These are phyloP conservation scores for Tretioscincus oriximinensis DNA, from an alignment of 2,113 vertebrate genomes.

Conservation along the genomic window DNA sequence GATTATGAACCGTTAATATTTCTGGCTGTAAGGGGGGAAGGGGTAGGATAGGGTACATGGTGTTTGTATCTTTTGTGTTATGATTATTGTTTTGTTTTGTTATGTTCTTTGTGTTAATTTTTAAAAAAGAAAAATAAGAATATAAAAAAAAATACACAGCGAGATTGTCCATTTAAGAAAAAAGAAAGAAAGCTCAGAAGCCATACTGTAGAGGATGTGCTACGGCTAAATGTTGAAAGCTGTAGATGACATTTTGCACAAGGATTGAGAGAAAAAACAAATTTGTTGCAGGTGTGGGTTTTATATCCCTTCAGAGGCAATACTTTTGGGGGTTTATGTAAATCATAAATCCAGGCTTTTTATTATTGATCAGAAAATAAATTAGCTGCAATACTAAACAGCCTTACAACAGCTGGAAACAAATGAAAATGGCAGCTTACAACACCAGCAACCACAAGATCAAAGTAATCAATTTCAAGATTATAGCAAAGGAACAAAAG, in stretches of 20 bases:
- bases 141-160: too few relatives aligned
- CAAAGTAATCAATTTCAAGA: constrained; percentile 22
- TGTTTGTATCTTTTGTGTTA: too few relatives aligned
- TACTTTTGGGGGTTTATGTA: constrained; percentile 61
- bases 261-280: constrained; percentile 61
- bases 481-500: background rate
- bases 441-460: constrained; percentile 19
- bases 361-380: constrained; percentile 55
- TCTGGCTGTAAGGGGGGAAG: too few relatives aligned
- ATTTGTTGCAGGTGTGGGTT: constrained; percentile 62
- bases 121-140: too few relatives aligned
- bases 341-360: constrained; percentile 57
- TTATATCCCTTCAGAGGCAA: constrained; percentile 56
- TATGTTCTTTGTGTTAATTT: too few relatives aligned
- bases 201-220: constrained; percentile 40
- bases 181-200: constrained; percentile 43
- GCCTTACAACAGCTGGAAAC: constrained; percentile 51
- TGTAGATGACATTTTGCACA: constrained; percentile 51
- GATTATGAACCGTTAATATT: too few relatives aligned
- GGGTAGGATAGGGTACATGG: too few relatives aligned
- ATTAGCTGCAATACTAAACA: constrained; percentile 41
- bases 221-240: constrained; percentile 56
- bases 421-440: constrained; percentile 30
- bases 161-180: too few relatives aligned
- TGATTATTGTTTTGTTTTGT: too few relatives aligned